These are phyloP conservation scores for Sinentomon sp. DNA, from an alignment of 2,888 invertebrate genomes.

Conservation along the genomic window DNA sequence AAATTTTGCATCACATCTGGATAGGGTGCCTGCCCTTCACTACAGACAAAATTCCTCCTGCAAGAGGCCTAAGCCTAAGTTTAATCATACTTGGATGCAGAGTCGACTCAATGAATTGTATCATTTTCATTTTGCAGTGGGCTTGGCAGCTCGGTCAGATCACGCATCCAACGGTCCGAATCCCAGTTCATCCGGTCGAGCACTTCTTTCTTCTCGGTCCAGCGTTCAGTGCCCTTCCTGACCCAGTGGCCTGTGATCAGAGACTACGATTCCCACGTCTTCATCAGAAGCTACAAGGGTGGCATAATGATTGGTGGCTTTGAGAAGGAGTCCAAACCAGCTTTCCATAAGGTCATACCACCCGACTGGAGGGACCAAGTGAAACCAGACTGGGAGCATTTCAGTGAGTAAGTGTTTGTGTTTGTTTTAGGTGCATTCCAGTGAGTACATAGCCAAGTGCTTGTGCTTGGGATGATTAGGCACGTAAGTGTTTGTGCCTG, in stretches of 20 bases:
- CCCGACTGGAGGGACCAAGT: slow-evolving; percentile 22
- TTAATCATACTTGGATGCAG: too few species aligned
- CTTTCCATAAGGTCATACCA: slow-evolving; percentile 26
- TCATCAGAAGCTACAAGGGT: slow-evolving; percentile 30
- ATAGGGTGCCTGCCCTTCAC: too few species aligned
- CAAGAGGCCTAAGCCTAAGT: too few species aligned
- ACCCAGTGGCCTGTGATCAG: too few species aligned
- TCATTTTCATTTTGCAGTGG: slow-evolving; percentile 22
- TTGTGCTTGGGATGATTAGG: too few species aligned
- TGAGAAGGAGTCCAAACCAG: slow-evolving; percentile 33
- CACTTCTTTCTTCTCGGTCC: slow-evolving; percentile 29
- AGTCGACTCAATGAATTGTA: too few species aligned
- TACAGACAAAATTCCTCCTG: too few species aligned
- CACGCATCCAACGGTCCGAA: slow-evolving; percentile 29
- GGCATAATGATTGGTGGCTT: slow-evolving; percentile 35
- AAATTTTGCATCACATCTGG: too few species aligned
- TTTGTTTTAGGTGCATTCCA: too few species aligned
- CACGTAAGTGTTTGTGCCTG: too few species aligned
- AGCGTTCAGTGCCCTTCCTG: slow-evolving; percentile 22
- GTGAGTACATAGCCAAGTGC: too few species aligned
- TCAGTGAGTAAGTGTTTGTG: too few species aligned
- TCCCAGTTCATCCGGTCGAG: slow-evolving; percentile 39
- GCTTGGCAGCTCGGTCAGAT: slow-evolving; percentile 30
- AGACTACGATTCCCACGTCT: slow-evolving; percentile 35
- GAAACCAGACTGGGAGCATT: slow-evolving; percentile 30